Base-by-base conservation (phyloP, 2,888 invertebrate species). In the Melitaea athalia region DNA sequence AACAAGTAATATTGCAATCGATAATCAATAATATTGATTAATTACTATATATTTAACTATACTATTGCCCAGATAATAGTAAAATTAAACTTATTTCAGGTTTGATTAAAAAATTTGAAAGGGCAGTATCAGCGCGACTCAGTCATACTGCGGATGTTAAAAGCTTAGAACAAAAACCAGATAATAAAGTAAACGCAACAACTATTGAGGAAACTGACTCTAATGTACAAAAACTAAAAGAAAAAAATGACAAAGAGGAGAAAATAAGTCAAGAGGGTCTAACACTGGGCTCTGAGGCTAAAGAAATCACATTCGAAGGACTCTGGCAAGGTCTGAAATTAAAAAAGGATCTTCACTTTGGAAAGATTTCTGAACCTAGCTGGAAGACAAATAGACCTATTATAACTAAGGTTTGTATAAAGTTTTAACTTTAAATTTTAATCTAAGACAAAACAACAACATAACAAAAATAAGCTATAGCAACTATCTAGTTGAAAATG, bases 371-470 rank as follows among this genome's bases (percentile, higher is more conserved):
- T 0, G 86, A 90, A 67, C 85, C 84, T 0, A 81, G 81, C 8
- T 92, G 92, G 92, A 92, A 88, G 71, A 76, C 83, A 0, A 87
- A 85, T 67, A 90, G 88, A 67, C 89, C 88, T 43, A 73, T 82
- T 0, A 79, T 92, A 24, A 85, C 87, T n/a, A 91, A 92, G 87
- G 92, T 92, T 14, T 33, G 53, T 14, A 49, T 11, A 55, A 24
- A 6, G 5, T 50, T 50, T 50, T 4, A 11, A 47, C 14, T n/a
- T n/a, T 47, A 14, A 6, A n/a, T 2, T 14, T 2, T 47, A n/a
- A 6, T 47, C 17, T 50, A 50, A 2, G 5, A 10, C 0, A 49
- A 7, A 24, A 24, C 24, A 24, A 24, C 24, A 24, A 1, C 24
- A 24, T 24, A 24, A 24, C n/a, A 24, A 24, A 24, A 24, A 24